Evolutionary conservation across 1,140 invertebrate species (phyloP).

Genomic region (Diorhabda elongata): DNA sequence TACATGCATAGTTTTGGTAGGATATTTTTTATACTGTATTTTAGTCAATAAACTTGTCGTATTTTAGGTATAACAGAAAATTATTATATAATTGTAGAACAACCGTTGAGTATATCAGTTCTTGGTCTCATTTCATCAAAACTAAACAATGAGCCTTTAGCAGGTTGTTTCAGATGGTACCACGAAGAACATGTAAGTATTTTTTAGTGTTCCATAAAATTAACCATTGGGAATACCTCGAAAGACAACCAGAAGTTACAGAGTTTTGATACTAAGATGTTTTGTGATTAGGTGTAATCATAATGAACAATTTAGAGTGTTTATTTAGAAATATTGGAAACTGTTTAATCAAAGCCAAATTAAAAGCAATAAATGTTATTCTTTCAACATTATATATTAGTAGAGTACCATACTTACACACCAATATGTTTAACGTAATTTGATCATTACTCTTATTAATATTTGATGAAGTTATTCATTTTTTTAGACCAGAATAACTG

Average conservation of each 20-base stretch:
- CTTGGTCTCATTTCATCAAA: slow-evolving; percentile 54
- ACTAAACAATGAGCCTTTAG: slow-evolving; percentile 60
- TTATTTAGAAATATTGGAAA: too few species aligned
- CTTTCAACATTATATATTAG: too few species aligned
- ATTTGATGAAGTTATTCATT: not conserved
- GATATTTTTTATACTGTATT: not conserved
- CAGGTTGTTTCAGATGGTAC: slow-evolving; percentile 65
- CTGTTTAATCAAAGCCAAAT: too few species aligned
- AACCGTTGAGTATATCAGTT: slow-evolving; percentile 71
- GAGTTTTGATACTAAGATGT: too few species aligned
- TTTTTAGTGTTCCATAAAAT: not conserved
- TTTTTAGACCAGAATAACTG: slow-evolving; percentile 70
- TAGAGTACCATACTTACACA: too few species aligned
- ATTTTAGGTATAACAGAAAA: slow-evolving; percentile 66
- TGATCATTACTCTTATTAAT: too few species aligned
- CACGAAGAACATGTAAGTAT: slow-evolving; percentile 61
- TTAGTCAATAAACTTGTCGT: not conserved
- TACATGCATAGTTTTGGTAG: slow-evolving; percentile 88
- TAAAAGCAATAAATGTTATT: too few species aligned
- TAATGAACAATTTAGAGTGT: too few species aligned
- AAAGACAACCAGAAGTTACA: too few species aligned
- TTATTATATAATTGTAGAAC: slow-evolving; percentile 80
- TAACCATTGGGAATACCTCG: too few species aligned
- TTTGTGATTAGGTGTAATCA: too few species aligned
- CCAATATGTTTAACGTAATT: too few species aligned